Conservation (phyloP, 2,797 vertebrate genomes). For the Artibeus lituratus region DNA sequence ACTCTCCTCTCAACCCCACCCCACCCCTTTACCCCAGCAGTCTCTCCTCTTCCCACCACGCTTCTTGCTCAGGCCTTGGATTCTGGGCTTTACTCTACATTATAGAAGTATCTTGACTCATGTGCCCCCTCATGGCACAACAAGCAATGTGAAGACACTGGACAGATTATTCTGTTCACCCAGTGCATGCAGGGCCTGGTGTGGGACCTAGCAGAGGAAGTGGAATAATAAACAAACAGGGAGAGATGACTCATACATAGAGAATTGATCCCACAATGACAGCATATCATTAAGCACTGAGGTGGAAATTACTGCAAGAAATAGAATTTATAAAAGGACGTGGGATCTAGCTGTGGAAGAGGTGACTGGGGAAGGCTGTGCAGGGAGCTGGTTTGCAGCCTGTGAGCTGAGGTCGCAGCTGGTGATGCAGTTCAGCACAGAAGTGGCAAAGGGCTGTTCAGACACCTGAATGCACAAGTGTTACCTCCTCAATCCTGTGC, state of each 20-base stretch:
- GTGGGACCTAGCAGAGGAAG: neutral
- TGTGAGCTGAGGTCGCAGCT: neutral
- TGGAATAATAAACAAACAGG: neutral
- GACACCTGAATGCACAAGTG: neutral
- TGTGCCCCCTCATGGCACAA: neutral
- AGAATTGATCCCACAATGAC: neutral
- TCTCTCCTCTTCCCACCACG: neutral
- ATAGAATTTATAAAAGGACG: neutral
- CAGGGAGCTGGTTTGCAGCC: neutral
- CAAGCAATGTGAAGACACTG: neutral
- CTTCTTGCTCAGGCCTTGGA: neutral
- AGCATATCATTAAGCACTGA: neutral
- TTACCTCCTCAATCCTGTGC: neutral
- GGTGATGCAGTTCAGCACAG: neutral
- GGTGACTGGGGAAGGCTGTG: neutral
- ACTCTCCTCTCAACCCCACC: neutral
- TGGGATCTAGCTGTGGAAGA: neutral
- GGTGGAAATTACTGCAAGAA: neutral
- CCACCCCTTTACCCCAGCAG: accelerated
- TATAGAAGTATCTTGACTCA: neutral
- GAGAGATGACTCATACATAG: neutral
- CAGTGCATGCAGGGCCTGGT: neutral
- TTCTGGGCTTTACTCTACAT: neutral
- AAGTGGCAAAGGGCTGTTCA: neutral
- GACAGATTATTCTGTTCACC: neutral